phyloP scores from a whole-genome alignment of 2,888 invertebrate genomes.

The Morinoia aosen region DNA sequence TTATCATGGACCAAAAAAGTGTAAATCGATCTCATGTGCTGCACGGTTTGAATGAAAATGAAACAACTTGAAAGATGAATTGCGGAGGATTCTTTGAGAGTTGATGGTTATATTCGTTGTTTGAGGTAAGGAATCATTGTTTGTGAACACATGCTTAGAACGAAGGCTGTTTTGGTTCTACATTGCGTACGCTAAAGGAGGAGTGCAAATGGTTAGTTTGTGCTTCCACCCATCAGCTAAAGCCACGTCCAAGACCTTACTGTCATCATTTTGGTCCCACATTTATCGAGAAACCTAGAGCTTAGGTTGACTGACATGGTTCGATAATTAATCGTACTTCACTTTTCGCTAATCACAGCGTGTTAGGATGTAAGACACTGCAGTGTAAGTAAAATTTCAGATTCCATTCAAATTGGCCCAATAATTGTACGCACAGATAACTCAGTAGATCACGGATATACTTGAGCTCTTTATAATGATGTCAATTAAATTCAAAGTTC shows the following conservation, averaged over 20 bases:
- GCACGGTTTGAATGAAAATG: background rate
- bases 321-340: no score
- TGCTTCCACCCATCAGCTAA: background rate
- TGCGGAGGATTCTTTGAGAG: background rate
- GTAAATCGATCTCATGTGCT: background rate
- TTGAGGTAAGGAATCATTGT: background rate
- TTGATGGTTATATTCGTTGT: background rate
- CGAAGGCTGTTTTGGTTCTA: background rate
- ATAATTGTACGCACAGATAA: no score
- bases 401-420: no score
- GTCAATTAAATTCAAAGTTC: no score
- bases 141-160: background rate
- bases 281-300: no score
- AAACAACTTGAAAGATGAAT: background rate
- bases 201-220: background rate
- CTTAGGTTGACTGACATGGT: no score
- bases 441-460: no score
- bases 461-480: no score
- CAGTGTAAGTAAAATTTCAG: no score
- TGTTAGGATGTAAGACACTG: no score
- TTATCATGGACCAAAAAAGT: background rate
- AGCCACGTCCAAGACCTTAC: background rate
- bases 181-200: background rate
- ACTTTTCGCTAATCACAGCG: no score
- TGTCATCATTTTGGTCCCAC: background rate